Conservation (phyloP, 2,888 invertebrate species). For the Bombyx huttoni region DNA sequence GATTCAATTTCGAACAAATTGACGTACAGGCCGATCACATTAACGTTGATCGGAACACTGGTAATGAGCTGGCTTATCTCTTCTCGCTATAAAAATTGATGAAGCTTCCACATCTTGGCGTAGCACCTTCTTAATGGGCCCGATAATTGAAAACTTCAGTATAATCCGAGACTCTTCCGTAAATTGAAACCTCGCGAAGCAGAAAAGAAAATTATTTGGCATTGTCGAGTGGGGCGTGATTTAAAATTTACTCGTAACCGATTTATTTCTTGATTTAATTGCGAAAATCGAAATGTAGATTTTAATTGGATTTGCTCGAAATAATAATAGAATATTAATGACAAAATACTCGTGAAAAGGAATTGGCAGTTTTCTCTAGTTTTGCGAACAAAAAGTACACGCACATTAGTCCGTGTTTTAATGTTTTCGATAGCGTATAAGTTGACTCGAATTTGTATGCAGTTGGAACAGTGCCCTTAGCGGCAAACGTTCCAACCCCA, state of each 20-base stretch:
- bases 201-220: conserved; percentile 33
- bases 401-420: too few species aligned
- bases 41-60: conserved; percentile 27
- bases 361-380: too few species aligned
- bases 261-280: neutral
- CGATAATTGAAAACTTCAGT: conserved; percentile 59
- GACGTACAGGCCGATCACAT: conserved; percentile 11
- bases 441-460: too few species aligned
- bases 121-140: conserved; percentile 34
- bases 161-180: conserved; percentile 42
- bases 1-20: conserved; percentile 8
- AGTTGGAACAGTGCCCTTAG: too few species aligned
- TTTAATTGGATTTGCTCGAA: too few species aligned
- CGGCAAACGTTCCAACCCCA: too few species aligned
- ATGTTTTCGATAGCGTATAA: too few species aligned
- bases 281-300: too few species aligned
- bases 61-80: conserved; percentile 38
- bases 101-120: conserved; percentile 29
- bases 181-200: conserved; percentile 42
- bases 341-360: too few species aligned
- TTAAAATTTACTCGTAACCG: neutral
- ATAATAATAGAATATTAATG: too few species aligned
- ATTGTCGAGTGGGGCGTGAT: conserved; percentile 20
- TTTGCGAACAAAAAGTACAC: too few species aligned
- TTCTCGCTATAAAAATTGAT: conserved; percentile 42